phyloP scores from a whole-genome alignment of 2,113 vertebrate genomes.

The Caloenas nicobarica region DNA sequence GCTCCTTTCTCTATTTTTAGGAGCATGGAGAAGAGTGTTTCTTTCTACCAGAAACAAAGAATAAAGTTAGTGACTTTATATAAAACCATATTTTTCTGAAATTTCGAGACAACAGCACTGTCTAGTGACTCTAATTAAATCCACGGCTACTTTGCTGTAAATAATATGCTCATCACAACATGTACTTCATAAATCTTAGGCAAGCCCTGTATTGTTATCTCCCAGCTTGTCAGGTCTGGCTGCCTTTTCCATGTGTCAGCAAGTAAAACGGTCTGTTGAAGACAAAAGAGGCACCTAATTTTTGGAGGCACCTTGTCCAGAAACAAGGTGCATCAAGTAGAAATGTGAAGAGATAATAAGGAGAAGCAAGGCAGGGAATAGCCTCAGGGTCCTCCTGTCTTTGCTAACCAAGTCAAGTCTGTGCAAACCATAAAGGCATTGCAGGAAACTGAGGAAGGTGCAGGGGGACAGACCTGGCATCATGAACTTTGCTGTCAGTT shows the following conservation, averaged over 20 bases:
- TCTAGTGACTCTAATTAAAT: background rate
- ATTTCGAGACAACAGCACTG: background rate
- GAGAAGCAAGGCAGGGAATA: background rate
- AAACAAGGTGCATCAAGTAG: background rate
- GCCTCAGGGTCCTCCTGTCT: background rate
- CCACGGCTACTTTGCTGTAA: background rate
- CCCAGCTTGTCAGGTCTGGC: background rate
- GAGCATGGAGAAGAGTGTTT: background rate
- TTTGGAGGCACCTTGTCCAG: background rate
- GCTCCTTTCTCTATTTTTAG: background rate
- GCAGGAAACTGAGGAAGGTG: background rate
- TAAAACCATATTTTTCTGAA: background rate
- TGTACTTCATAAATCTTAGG: background rate
- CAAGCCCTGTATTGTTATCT: background rate
- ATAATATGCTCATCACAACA: background rate
- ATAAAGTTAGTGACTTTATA: background rate
- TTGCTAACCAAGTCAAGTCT: background rate
- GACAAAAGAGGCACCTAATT: background rate
- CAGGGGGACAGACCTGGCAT: background rate
- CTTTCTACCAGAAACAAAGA: background rate
- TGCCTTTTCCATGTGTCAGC: background rate
- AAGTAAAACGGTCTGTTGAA: background rate
- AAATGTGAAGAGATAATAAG: background rate
- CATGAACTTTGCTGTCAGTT: background rate
- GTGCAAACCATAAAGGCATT: background rate